A percentile compares a stretch with the other conserved stretches of the same genome.
Evolutionary conservation across 2,888 invertebrate genomes (phyloP).

Genomic region (Trichopria drosophilae): DNA sequence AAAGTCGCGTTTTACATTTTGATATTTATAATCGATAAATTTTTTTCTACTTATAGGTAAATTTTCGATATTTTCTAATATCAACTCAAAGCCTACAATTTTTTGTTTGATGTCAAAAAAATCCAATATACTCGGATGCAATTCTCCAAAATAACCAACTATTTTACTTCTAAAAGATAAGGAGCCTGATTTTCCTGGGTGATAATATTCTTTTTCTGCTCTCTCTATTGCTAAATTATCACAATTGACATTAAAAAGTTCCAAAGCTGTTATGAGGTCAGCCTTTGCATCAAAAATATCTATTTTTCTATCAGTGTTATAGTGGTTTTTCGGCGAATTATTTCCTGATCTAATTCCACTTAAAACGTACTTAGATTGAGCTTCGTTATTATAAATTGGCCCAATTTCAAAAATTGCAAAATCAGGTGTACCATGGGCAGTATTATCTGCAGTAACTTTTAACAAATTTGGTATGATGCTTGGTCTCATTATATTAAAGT

Average conservation of each 20-base stretch:
- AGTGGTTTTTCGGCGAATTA: constrained; percentile 9
- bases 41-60: constrained; percentile 5
- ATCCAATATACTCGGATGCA: constrained; percentile 21
- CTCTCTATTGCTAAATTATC: constrained; percentile 19
- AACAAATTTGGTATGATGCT: constrained; percentile 13
- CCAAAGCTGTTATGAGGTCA: constrained; percentile 10
- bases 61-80: constrained; percentile 21
- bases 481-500: constrained; percentile 16
- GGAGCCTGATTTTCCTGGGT: constrained; percentile 15
- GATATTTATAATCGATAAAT: constrained; percentile 12
- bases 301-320: constrained; percentile 11
- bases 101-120: constrained; percentile 17
- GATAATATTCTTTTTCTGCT: constrained; percentile 16
- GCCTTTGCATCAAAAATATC: too few relatives aligned
- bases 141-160: constrained; percentile 20
- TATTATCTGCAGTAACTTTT: constrained; percentile 8
- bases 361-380: constrained; percentile 9
- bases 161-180: constrained; percentile 20
- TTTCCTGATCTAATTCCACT: constrained; percentile 15
- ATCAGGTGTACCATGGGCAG: constrained; percentile 7
- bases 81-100: constrained; percentile 20
- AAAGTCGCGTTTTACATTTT: constrained; percentile 19
- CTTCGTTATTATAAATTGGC: constrained; percentile 14
- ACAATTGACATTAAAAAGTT: constrained; percentile 6
- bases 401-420: constrained; percentile 20